Conservation (phyloP, 1,140 invertebrate genomes). For the Gryon sp. region DNA sequence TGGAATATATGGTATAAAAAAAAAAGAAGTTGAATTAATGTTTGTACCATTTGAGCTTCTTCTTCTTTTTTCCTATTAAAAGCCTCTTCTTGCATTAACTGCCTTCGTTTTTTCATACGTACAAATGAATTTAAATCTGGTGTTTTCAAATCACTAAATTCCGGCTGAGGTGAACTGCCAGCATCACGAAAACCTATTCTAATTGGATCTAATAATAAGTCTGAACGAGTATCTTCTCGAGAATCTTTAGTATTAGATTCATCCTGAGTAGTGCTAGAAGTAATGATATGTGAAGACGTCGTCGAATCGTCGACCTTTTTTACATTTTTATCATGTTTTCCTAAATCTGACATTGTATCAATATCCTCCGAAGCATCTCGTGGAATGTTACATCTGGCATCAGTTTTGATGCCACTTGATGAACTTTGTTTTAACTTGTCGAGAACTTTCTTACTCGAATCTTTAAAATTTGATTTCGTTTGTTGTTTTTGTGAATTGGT, state of each 20-base stretch:
- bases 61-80: conserved; percentile 43
- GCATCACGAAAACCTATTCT: conserved; percentile 75
- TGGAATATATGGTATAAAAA: too few species aligned
- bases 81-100: conserved; percentile 62
- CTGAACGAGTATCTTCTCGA: conserved; percentile 63
- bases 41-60: conserved; percentile 36
- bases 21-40: too few species aligned
- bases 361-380: conserved; percentile 68
- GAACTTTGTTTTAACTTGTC: conserved; percentile 70
- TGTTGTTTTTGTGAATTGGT: conserved; percentile 65
- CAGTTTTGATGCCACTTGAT: conserved; percentile 65
- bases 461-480: conserved; percentile 63
- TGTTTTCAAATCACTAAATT: conserved; percentile 73
- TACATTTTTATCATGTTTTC: conserved; percentile 60
- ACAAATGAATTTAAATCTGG: conserved; percentile 75
- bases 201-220: conserved; percentile 70
- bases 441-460: conserved; percentile 63
- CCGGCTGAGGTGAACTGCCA: conserved; percentile 67
- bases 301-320: conserved; percentile 41
- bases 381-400: conserved; percentile 58
- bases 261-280: conserved; percentile 39
- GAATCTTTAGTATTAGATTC: conserved; percentile 62
- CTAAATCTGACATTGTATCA: conserved; percentile 61
- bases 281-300: conserved; percentile 32
- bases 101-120: conserved; percentile 69